These are phyloP conservation scores for Drosophila tripunctata DNA, from an alignment of 2,888 invertebrate genomes.

Conservation along the genomic window DNA sequence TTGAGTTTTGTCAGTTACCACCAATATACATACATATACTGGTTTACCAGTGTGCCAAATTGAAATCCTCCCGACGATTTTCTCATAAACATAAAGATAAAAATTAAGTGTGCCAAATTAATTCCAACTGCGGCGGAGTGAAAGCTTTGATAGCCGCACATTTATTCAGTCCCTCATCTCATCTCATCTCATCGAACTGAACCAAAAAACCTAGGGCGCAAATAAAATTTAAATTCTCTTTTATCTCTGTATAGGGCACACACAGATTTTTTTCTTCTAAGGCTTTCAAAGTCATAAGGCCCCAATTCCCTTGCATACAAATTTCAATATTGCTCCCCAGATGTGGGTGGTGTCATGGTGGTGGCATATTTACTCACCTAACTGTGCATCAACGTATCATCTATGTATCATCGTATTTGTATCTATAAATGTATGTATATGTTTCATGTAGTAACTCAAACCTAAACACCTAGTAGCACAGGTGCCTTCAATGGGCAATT, in stretches of 20 bases:
- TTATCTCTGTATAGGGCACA: slow-evolving; percentile 42
- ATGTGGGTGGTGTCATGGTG: slow-evolving; percentile 18
- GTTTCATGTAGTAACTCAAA: slow-evolving; percentile 49
- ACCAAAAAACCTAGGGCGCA: slow-evolving; percentile 19
- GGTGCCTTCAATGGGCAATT: slow-evolving; percentile 54
- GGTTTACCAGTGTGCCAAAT: slow-evolving; percentile 39
- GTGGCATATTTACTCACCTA: slow-evolving; percentile 14
- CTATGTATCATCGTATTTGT: slow-evolving; percentile 32
- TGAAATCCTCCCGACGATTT: slow-evolving; percentile 61
- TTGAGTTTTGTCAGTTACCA: too few relatives aligned
- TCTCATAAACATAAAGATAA: slow-evolving; percentile 68
- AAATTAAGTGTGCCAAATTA: slow-evolving; percentile 68
- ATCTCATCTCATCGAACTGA: slow-evolving; percentile 43
- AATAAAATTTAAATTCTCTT: slow-evolving; percentile 64
- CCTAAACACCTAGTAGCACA: slow-evolving; percentile 53
- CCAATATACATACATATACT: too few relatives aligned
- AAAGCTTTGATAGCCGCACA: slow-evolving; percentile 52
- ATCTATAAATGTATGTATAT: too few relatives aligned
- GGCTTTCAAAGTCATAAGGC: slow-evolving; percentile 38
- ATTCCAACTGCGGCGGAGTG: slow-evolving; percentile 57
- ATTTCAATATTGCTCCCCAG: slow-evolving; percentile 62
- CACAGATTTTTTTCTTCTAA: slow-evolving; percentile 13
- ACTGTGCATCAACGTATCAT: slow-evolving; percentile 30
- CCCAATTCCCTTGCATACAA: slow-evolving; percentile 36
- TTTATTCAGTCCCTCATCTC: slow-evolving; percentile 12